Base-by-base conservation (phyloP, 1,140 invertebrate genomes). In the Zaprionus taronus region DNA sequence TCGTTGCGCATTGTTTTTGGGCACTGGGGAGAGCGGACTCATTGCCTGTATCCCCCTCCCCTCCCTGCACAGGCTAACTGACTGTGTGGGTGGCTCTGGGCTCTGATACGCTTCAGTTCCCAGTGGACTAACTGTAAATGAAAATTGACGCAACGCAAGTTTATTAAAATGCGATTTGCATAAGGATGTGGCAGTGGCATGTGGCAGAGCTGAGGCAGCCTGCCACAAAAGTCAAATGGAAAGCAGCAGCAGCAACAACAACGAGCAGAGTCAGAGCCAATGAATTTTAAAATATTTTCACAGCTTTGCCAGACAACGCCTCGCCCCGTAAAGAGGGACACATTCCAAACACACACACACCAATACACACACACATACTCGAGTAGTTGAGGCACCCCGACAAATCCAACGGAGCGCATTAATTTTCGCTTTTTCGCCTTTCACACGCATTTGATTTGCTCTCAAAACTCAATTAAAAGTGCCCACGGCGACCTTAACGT, bases 111-210 rank as follows among this genome's bases (percentile, higher is more conserved):
- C 24, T 49, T 24, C 64, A 76, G 61, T 57, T 78, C 83, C 84
- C 83, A 83, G 70, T 74, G 83, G 84, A 81, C 81, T 77, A 79
- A 87, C 72, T 84, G 79, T 84, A 89, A 89, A 89, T 90, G 85
- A 89, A 89, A 89, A 89, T 89, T 89, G 84, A 89, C 81, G 84
- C 81, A 83, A 83, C 77, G 72, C 81, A 84, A 90, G 84, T 89
- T 89, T 89, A 89, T 89, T 89, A 89, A 89, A 90, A 89, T 85
- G 79, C 76, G 85, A 89, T 89, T 89, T 89, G 85, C 84, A 89
- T 89, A 89, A 84, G 85, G 81, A 79, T 90, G 58, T 84, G 72
- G 56, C 34, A 67, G 69, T 53, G 77, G 77, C 77, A 80, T 34
- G 79, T 72, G 68, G 64, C 34, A 58, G 28, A 34, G 9, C 31